Evolutionary conservation across 2,888 invertebrate genomes (phyloP).

Genomic region (Agapetus fuscipes): DNA sequence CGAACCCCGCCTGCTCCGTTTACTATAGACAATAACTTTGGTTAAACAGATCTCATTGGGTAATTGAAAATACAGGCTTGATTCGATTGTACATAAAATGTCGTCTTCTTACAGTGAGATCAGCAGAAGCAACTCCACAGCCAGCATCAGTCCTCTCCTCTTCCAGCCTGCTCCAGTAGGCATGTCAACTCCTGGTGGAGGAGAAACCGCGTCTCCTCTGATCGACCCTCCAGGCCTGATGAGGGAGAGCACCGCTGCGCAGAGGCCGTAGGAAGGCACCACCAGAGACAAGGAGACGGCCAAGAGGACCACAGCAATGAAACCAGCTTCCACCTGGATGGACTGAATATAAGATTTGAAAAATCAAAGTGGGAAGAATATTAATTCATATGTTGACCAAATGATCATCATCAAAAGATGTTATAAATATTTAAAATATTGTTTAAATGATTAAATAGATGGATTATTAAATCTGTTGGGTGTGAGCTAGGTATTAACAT

Average conservation of each 20-base stretch:
- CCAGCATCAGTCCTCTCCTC: slow-evolving; percentile 33
- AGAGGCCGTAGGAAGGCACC: slow-evolving; percentile 47
- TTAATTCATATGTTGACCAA: no score
- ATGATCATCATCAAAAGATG: no score
- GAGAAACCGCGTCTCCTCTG: slow-evolving; percentile 26
- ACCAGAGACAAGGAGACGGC: slow-evolving; percentile 55
- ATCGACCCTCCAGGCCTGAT: slow-evolving; percentile 23
- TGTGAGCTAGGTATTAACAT: no score
- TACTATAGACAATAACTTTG: no score
- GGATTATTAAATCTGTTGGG: no score
- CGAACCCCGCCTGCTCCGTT: no score
- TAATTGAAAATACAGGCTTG: no score
- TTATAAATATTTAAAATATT: no score
- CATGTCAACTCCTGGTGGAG: slow-evolving; percentile 26
- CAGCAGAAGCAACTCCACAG: slow-evolving; percentile 35
- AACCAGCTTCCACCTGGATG: slow-evolving; percentile 60
- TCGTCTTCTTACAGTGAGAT: slow-evolving; percentile 41
- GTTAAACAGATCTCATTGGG: no score
- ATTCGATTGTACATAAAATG: no score
- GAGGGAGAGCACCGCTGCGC: slow-evolving; percentile 46
- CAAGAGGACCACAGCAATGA: slow-evolving; percentile 52
- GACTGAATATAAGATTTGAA: slow-evolving; percentile 40
- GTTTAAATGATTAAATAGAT: no score
- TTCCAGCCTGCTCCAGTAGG: slow-evolving; percentile 34
- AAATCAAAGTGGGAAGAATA: no score